Conservation (phyloP, 2,113 vertebrate genomes). For the Nothobranchius kuhntae region DNA sequence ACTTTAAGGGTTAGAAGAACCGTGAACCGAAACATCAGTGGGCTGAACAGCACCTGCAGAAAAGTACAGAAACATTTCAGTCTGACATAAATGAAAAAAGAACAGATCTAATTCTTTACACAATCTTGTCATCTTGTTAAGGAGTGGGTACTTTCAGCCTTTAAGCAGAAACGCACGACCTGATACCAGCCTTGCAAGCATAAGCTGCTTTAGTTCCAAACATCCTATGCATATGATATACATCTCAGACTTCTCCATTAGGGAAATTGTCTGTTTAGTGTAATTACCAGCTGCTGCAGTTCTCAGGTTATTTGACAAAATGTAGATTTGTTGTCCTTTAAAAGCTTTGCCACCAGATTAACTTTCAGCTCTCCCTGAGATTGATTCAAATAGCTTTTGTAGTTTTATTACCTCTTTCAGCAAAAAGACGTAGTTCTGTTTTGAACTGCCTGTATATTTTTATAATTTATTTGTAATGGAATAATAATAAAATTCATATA, state of each 20-base stretch:
- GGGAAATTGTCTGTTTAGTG: constrained; percentile 1
- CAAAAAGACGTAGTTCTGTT: constrained; percentile 37
- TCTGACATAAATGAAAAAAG: too few species aligned
- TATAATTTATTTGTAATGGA: constrained; percentile 46
- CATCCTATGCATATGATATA: constrained; percentile 60
- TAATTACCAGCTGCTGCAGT: constrained; percentile 16
- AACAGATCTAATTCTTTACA: too few species aligned
- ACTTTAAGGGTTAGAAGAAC: constrained; percentile 83
- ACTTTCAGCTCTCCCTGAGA: background rate
- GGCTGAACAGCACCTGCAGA: too few species aligned
- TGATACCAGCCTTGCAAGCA: background rate
- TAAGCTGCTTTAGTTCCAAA: background rate
- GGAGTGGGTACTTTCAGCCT: too few species aligned
- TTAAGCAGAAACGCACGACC: background rate
- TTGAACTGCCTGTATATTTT: constrained; percentile 55
- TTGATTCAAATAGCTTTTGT: constrained; percentile 28
- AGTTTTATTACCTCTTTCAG: background rate
- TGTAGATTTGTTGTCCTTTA: background rate
- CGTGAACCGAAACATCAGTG: background rate
- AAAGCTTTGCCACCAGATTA: background rate
- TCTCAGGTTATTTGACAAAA: background rate
- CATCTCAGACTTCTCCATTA: constrained; percentile 43
- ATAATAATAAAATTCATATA: constrained; percentile 20
- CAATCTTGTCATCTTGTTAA: too few species aligned
- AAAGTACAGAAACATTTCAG: too few species aligned